Base-by-base conservation (phyloP, 92 coral and sea anemone species). In the Chrysogorgia sp. region DNA sequence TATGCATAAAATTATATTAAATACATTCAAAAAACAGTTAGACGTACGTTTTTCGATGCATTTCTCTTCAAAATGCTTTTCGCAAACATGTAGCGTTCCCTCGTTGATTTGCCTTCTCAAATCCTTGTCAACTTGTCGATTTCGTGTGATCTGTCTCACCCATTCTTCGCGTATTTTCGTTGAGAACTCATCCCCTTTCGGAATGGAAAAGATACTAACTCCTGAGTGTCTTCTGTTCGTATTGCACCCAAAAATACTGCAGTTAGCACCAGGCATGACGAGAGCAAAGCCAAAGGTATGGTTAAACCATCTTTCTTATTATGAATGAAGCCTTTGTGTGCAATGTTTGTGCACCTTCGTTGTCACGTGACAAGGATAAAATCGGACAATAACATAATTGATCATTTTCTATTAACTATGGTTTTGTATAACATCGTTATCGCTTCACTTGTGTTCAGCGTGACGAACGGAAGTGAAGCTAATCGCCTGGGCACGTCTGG, bases 181-280 rank as follows among this genome's bases (percentile, higher is more conserved):
- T 41, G 81, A 80, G 20, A 70, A 78, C 20, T 33, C 85, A 32
- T 85, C 82, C 34, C 85, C 32, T 62, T 62, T 37, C 1, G 83
- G 87, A 35, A 84, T 40, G 75, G 61, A 57, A 57, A 57, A 84
- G 34, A 86, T 82, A 20, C 90, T 82, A 10, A 82, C 21, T 23
- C 90, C 87, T 71, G 84, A 68, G 40, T 58, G 74, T 58, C 83
- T 86, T 29, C 86, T 33, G 33, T 63, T 68, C 14, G 86, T 68
- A 52, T 76, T 53, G 67, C 90, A 86, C 21, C 86, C 86, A 67
- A 76, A 33, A 43, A 76, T 74, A 58, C 83, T 52, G 69, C 82
- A 75, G 50, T 82, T 86, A 32, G 76, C 81, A 34, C 84, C 84
- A 40, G 90, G 90, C 86, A 82, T 77, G 9, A 22, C 80, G 61